These are phyloP conservation scores for Nemapogon koenigi DNA, from an alignment of 2,888 invertebrate genomes.

Conservation along the genomic window DNA sequence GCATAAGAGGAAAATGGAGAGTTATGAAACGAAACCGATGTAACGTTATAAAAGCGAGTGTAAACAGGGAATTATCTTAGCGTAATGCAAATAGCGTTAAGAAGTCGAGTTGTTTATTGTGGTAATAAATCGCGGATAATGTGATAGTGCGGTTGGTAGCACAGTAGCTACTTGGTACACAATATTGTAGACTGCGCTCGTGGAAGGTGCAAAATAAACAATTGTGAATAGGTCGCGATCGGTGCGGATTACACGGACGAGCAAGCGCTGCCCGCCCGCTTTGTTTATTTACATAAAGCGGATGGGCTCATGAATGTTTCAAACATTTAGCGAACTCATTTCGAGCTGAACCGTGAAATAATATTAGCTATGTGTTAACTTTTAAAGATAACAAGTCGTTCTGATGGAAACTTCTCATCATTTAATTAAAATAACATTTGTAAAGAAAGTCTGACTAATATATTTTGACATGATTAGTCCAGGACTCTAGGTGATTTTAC, in stretches of 20 bases:
- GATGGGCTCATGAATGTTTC: constrained; percentile 12
- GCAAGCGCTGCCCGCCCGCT: constrained; percentile 8
- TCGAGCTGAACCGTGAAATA: no score
- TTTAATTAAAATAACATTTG: no score
- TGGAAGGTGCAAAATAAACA: constrained; percentile 12
- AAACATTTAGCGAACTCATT: constrained; percentile 13
- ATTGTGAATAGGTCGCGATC: constrained; percentile 4
- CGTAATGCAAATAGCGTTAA: no score
- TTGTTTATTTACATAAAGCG: constrained; percentile 8
- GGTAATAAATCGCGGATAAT: constrained; percentile 11
- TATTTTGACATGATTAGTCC: no score
- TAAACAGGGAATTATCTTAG: no score
- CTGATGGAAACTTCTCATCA: neutral
- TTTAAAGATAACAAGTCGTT: neutral
- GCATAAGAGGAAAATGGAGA: neutral
- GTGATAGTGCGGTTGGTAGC: no score
- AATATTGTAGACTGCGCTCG: neutral
- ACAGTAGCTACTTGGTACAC: constrained; percentile 8
- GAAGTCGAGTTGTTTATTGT: constrained; percentile 11
- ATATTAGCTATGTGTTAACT: no score
- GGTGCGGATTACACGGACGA: constrained; percentile 9
- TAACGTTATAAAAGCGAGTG: no score
- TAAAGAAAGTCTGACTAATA: no score
- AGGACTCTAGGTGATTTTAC: no score
- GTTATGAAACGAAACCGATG: no score